A percentile compares a stretch with the other conserved stretches of the same genome.
Conservation (phyloP, 2,797 vertebrate species). For the Fratercula arctica region DNA sequence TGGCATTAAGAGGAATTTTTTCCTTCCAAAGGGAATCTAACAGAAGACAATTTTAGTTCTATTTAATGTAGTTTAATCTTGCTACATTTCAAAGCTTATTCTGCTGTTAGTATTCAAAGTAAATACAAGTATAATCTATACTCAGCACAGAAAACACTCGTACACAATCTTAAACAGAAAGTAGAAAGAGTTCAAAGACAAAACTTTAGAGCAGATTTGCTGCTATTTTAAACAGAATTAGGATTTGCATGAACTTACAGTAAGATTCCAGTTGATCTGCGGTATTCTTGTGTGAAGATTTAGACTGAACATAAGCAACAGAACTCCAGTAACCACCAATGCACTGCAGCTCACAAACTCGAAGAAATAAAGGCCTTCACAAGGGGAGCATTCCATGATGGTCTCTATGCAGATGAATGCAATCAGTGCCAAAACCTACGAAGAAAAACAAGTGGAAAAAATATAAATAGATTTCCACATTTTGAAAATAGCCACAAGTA, state of each 20-base stretch:
- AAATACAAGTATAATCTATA: not conserved
- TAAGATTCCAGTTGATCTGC: constrained; percentile 96
- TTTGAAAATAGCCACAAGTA: constrained; percentile 66
- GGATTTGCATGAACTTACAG: constrained; percentile 79
- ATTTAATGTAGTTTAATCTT: not conserved
- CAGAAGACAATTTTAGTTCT: not conserved
- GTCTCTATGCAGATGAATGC: constrained; percentile 98
- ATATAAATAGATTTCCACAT: constrained; percentile 66
- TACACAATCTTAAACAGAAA: not conserved
- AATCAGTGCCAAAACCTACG: constrained; percentile 89
- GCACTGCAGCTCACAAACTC: constrained; percentile 99
- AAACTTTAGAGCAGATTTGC: not conserved
- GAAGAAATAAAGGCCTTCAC: constrained; percentile 95
- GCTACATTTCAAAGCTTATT: not conserved
- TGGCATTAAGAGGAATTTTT: not conserved
- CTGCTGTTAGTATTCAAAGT: not conserved
- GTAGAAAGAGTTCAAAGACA: not conserved
- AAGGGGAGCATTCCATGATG: constrained; percentile 93
- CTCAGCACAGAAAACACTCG: not conserved
- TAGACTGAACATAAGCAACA: constrained; percentile 92
- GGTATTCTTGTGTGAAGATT: constrained; percentile 91
- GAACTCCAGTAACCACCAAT: constrained; percentile 90
- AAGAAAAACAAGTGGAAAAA: constrained; percentile 59
- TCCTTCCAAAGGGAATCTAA: not conserved
- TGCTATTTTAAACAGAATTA: not conserved